Conservation (phyloP, 2,113 vertebrate genomes). For the Tragelaphus imberbis region DNA sequence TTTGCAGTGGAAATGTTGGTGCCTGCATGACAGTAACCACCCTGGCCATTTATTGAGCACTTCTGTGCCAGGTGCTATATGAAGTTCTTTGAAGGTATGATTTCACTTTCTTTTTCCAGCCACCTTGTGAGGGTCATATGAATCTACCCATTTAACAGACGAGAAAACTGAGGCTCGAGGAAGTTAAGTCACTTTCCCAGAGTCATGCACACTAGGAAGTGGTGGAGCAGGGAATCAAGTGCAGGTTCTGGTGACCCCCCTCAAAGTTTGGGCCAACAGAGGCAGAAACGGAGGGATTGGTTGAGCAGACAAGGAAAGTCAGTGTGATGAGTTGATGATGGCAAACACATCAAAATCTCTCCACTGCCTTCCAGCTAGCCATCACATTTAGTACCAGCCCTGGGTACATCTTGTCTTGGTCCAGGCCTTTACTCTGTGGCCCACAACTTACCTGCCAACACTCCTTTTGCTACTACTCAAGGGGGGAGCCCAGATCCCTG, state of each 20-base stretch:
- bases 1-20: background rate
- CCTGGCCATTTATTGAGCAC: background rate
- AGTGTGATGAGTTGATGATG: background rate
- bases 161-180: background rate
- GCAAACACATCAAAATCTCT: background rate
- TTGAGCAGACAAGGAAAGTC: background rate
- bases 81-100: background rate
- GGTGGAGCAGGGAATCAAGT: background rate
- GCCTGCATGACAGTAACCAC: background rate
- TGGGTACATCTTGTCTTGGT: fast-evolving
- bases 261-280: background rate
- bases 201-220: background rate
- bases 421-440: background rate
- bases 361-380: background rate
- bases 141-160: background rate
- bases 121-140: background rate
- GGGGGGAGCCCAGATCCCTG: background rate
- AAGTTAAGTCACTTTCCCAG: background rate
- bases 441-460: background rate
- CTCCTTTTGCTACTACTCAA: background rate
- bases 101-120: background rate
- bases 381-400: background rate
- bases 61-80: background rate
- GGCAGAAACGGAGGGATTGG: too few relatives aligned
- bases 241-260: background rate